These are phyloP conservation scores for Notodonta dromedarius DNA, from an alignment of 2,888 invertebrate genomes.

Conservation along the genomic window DNA sequence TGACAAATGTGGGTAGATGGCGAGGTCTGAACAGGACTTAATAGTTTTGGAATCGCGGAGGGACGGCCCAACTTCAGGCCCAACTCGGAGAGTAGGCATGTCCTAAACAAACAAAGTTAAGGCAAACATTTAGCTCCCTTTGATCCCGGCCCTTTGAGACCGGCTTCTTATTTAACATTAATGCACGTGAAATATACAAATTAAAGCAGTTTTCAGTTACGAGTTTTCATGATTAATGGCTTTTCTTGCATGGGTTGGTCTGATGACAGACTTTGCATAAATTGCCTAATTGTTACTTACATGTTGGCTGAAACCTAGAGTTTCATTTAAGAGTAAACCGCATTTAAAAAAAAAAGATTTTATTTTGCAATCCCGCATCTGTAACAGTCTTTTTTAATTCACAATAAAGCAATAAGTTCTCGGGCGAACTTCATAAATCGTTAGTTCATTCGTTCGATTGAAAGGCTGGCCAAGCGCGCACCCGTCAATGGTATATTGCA, in stretches of 20 bases:
- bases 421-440: neutral
- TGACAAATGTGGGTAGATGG: too few relatives aligned
- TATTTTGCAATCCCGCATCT: too few relatives aligned
- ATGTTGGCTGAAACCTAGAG: neutral
- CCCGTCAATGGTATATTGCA: constrained; percentile 1
- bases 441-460: neutral
- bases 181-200: constrained; percentile 2
- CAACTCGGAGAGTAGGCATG: neutral
- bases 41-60: neutral
- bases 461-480: neutral
- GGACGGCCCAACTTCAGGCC: neutral
- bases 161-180: constrained; percentile 26
- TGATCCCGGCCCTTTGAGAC: constrained; percentile 27
- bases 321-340: neutral
- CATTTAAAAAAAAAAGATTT: too few relatives aligned
- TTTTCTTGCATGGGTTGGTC: neutral
- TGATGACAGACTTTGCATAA: neutral
- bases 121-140: constrained; percentile 37
- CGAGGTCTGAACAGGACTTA: neutral
- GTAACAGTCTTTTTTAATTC: neutral
- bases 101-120: constrained; percentile 37
- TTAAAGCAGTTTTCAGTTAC: constrained; percentile 1
- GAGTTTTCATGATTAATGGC: constrained; percentile 4
- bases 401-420: neutral
- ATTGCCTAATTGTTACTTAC: neutral